Evolutionary conservation across 2,113 vertebrate genomes (phyloP), one percentile per base, ranked within the genome.

Genomic region (Phrynosoma platyrhinos): DNA sequence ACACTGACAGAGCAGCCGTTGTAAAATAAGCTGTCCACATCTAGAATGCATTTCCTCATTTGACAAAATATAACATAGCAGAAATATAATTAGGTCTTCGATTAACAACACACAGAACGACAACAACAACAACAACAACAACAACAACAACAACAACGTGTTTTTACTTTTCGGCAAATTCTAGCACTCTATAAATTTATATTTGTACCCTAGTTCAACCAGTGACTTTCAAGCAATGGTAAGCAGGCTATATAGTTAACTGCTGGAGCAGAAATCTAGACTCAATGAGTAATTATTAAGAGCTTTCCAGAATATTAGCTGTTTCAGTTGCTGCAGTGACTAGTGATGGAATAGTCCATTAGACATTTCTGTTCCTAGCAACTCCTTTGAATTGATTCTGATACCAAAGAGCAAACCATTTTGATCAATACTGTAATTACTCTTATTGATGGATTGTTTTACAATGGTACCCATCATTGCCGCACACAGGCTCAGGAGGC

Each of bases 371-470:
- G 95, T 94, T 96, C 94, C 95, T 94, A 95, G 95, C 94, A 94
- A 93, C 96, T 96, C 95, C 95, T 90, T 95, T 87, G 92, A 97
- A 98, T 97, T 97, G 98, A 98, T 98, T 97, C 90, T 87, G 95
- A 96, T 98, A 93, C 91, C 90, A 97, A 97, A 97, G 95, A 94
- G 96, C 69, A 94, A 94, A 93, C 93, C 84, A 1, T 96, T 97
- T 94, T 97, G 95, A 98, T 98, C 98, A 96, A 98, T 98, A 97
- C 95, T 96, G 93, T 96, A 97, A 98, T 98, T 97, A 96, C 94
- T 98, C 97, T 96, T 96, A 95, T 96, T 98, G 97, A 98, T 97
- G 95, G 96, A 98, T 98, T 97, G 94, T 97, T 95, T 97, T 97
- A 96, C 95, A 94, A 94, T 97, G 95, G 95, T 95, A 96, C 95